Conservation (phyloP, 2,797 vertebrate genomes). For the Sebastes minor region DNA sequence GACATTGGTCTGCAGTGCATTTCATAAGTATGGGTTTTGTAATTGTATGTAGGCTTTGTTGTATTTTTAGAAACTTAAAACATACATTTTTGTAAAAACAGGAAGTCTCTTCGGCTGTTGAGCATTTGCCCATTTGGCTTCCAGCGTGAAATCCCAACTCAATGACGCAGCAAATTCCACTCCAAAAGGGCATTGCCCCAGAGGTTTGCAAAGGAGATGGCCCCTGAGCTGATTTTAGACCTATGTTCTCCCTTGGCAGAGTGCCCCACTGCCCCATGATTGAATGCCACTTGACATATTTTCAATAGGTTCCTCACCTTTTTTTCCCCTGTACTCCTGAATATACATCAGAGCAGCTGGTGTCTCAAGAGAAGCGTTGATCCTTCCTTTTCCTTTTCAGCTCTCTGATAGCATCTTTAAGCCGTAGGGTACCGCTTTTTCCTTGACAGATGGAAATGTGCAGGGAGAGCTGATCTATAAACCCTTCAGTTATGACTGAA, state of each 20-base stretch:
- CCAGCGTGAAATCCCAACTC: conserved; percentile 26
- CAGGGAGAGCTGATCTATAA: conserved; percentile 40
- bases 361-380: conserved; percentile 56
- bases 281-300: conserved; percentile 79
- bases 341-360: conserved; percentile 75
- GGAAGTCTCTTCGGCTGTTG: neutral
- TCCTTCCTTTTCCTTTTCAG: conserved; percentile 39
- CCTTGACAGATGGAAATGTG: conserved; percentile 51
- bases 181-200: conserved; percentile 66
- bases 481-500: conserved; percentile 43
- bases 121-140: conserved; percentile 11
- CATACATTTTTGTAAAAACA: neutral
- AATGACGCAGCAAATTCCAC: conserved; percentile 70
- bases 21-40: too few species aligned
- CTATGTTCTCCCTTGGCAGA: conserved; percentile 57
- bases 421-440: conserved; percentile 42
- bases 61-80: neutral
- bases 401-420: conserved; percentile 46
- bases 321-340: conserved; percentile 70
- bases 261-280: conserved; percentile 64
- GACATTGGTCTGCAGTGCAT: too few species aligned
- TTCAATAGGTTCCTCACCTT: conserved; percentile 82
- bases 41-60: too few species aligned
- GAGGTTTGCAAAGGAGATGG: conserved; percentile 43
- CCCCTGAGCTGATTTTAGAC: conserved; percentile 59